Evolutionary conservation across 2,797 vertebrate species (phyloP).

Genomic region (Hipposideros larvatus): DNA sequence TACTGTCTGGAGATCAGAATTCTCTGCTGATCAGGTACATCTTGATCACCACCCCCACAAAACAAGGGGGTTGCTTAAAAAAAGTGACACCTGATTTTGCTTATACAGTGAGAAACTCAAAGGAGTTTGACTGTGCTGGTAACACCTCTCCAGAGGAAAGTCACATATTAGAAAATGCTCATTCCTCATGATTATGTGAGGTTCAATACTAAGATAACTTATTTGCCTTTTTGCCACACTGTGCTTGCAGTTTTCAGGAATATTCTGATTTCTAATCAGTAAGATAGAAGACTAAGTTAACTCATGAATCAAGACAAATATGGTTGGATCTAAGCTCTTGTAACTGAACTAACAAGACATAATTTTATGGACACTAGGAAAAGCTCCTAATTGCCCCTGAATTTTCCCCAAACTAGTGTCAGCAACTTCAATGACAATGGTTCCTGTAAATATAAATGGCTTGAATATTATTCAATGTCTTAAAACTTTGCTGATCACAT

Average conservation of each 20-base stretch:
- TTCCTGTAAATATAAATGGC: neutral
- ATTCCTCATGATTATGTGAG: neutral
- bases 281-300: neutral
- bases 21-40: neutral
- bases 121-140: neutral
- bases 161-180: neutral
- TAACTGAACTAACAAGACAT: neutral
- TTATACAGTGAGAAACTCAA: neutral
- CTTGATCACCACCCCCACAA: neutral
- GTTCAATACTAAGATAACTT: neutral
- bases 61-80: neutral
- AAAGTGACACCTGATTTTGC: neutral
- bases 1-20: neutral
- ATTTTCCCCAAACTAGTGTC: neutral
- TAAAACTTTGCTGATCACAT: neutral
- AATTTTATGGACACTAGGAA: neutral
- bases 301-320: neutral
- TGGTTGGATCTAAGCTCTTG: neutral
- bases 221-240: neutral
- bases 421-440: neutral
- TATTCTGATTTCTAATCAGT: neutral
- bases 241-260: neutral
- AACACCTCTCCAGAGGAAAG: neutral
- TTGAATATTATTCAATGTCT: neutral
- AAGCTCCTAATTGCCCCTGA: neutral